phyloP scores from a whole-genome alignment of 1,140 invertebrate species.

The Sarcophaga peregrina region DNA sequence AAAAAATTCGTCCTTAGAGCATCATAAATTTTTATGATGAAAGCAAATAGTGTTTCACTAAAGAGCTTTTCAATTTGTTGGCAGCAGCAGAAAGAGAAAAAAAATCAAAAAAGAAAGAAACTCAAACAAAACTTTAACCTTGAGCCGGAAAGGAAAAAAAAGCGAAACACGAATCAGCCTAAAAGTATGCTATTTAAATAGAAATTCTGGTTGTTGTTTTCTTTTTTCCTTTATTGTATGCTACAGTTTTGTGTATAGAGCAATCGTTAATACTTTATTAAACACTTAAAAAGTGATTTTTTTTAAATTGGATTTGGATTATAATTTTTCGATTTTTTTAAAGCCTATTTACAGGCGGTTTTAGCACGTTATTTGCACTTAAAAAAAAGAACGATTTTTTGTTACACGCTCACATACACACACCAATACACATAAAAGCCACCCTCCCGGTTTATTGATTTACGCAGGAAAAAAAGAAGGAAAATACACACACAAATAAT shows the following conservation, averaged over 20 bases:
- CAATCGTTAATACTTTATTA: not conserved
- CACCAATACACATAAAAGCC: not conserved
- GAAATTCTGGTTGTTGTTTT: not conserved
- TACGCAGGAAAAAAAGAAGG: slow-evolving; percentile 1
- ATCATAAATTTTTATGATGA: slow-evolving; percentile 20
- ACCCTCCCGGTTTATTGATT: slow-evolving; percentile 41
- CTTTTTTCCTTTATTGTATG: not conserved
- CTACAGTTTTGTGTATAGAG: not conserved
- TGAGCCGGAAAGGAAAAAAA: slow-evolving; percentile 9
- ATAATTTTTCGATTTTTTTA: not conserved
- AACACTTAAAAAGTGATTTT: not conserved
- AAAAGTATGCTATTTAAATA: slow-evolving; percentile 19
- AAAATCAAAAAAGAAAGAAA: not conserved
- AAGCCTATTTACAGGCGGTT: not conserved
- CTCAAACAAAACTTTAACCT: slow-evolving; percentile 23
- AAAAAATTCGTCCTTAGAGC: not conserved
- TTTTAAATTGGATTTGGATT: not conserved
- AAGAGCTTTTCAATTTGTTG: slow-evolving; percentile 16
- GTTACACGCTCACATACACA: not conserved
- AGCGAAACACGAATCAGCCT: not conserved
- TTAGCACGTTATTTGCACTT: not conserved
- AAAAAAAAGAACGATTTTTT: no score
- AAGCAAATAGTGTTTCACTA: slow-evolving; percentile 13
- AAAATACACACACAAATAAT: slow-evolving; percentile 32
- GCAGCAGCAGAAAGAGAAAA: not conserved